Base-by-base conservation (phyloP, 2,113 vertebrate genomes). In the Perca schrenkii region DNA sequence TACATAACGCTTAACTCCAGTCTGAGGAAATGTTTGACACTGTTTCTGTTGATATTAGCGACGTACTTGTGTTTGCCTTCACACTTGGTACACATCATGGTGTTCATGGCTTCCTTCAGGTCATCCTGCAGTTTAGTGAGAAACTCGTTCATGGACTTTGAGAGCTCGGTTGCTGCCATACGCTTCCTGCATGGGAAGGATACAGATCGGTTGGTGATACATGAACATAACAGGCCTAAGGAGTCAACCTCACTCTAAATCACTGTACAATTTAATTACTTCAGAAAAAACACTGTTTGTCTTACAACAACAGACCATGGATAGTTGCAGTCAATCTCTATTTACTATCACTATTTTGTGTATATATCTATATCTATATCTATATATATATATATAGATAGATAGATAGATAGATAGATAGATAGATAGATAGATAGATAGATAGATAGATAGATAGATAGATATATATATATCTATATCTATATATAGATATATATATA, bases 61-160 rank as follows among this genome's bases (percentile, higher is more conserved):
- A 93, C 94, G 14, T 94, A 98, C 97, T 95, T 97, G 94, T 99
- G 98, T 91, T 98, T 98, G 77, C 98, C 97, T 92, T 97, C 97
- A 93, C 98, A 99, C 82, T 96, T 96, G 83, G 96, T 98, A 86
- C 98, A 99, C 96, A 97, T 97, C 98, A 99, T 98, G 66, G 97
- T 98, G 94, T 99, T 98, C 97, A 99, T 97, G 91, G 97, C 97
- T 77, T 99, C 98, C 71, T 96, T 97, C 86, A 99, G 94, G 80
- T 98, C 97, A n/a, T 98, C 97, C 92, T 98, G 98, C 85, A 99
- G 95, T 81, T 97, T 97, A 61, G 94, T 96, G 74, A 99, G 95
- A 89, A 99, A 97, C 81, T 98, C 97, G 0, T 97, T 97, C 96
- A 99, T 96, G 12, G 98, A 98, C 71, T 96, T 95, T 6, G 95